These are phyloP conservation scores for Dysmachus trigonus DNA, from an alignment of 2,888 invertebrate species.

Conservation along the genomic window DNA sequence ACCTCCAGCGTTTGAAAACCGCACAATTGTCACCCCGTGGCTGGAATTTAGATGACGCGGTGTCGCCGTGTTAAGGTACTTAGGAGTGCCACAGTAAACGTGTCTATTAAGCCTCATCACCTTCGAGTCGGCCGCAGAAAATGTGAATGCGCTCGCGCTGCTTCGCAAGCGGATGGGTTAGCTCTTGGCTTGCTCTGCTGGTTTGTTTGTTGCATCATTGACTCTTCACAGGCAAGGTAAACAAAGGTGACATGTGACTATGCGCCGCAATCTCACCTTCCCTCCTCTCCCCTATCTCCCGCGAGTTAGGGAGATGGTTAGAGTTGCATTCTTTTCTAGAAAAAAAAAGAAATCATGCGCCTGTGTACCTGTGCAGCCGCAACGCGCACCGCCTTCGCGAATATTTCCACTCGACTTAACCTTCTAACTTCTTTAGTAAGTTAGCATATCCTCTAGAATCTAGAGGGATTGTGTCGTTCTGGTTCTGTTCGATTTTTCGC, in stretches of 20 bases:
- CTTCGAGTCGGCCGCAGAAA: neutral
- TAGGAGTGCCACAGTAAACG: slow-evolving; percentile 42
- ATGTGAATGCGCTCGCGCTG: neutral
- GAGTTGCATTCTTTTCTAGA: neutral
- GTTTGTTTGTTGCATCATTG: slow-evolving; percentile 18
- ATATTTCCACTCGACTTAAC: slow-evolving; percentile 33
- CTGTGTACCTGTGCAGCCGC: slow-evolving; percentile 1
- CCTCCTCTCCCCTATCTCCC: neutral
- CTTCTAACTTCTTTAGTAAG: slow-evolving; percentile 32
- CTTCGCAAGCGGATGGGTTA: neutral
- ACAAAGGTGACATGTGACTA: slow-evolving; percentile 29
- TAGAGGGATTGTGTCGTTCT: neutral
- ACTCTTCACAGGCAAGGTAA: neutral
- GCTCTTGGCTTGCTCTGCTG: neutral
- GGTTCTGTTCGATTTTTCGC: neutral
- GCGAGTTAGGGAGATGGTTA: neutral
- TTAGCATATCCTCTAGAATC: neutral
- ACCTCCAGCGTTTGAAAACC: slow-evolving; percentile 40
- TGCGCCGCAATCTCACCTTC: neutral
- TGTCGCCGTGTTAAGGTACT: slow-evolving; percentile 29
- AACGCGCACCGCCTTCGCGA: neutral
- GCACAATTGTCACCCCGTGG: slow-evolving; percentile 38
- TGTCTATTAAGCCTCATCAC: slow-evolving; percentile 38
- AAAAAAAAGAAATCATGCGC: neutral
- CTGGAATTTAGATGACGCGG: slow-evolving; percentile 35